Percentiles rank a stretch among this genome's conserved stretches.
Evolutionary conservation across 2,113 vertebrate species (phyloP).

Genomic region (Chloebia gouldiae): DNA sequence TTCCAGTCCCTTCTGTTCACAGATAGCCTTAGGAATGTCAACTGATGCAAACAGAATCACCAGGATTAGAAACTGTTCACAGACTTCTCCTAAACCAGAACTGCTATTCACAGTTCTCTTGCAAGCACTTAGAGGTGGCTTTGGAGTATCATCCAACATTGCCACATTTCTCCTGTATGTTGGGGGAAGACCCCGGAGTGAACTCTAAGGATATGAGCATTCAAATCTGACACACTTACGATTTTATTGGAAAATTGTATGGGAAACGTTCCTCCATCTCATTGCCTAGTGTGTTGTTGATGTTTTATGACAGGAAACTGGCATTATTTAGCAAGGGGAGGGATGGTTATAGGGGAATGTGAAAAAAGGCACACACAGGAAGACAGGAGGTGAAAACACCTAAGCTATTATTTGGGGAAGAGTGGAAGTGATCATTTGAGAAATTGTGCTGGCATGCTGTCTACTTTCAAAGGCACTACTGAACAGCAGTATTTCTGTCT

Average conservation of each 20-base stretch:
- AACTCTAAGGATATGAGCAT: background rate
- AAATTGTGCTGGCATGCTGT: background rate
- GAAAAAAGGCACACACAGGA: background rate
- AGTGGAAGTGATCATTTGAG: background rate
- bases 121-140: background rate
- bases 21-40: background rate
- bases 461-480: background rate
- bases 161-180: background rate
- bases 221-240: background rate
- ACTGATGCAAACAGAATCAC: slow-evolving; percentile 31
- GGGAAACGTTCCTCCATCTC: background rate
- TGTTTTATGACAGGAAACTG: background rate
- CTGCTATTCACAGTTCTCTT: slow-evolving; percentile 24
- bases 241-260: background rate
- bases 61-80: slow-evolving; percentile 27
- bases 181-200: background rate
- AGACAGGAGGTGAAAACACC: background rate
- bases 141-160: background rate
- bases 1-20: slow-evolving; percentile 11
- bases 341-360: background rate
- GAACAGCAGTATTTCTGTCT: background rate
- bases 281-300: background rate
- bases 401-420: background rate
- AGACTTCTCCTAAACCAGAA: background rate
- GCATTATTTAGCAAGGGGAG: background rate